Conservation (phyloP, 2,797 vertebrate species). For the Salmo trutta region DNA sequence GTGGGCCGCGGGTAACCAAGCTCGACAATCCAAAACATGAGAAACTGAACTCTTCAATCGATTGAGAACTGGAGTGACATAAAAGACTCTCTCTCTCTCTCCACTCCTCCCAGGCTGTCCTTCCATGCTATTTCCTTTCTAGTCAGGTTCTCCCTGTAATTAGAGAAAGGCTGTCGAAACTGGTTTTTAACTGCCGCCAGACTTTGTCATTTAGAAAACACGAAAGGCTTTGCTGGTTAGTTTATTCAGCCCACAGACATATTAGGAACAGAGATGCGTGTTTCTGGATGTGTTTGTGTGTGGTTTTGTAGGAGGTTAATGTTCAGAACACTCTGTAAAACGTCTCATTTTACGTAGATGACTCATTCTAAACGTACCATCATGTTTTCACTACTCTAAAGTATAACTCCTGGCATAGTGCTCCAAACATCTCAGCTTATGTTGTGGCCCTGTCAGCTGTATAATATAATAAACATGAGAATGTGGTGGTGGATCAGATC, state of each 20-base stretch:
- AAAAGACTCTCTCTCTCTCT: slow-evolving; percentile 30
- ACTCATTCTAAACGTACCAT: neutral
- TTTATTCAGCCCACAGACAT: slow-evolving; percentile 53
- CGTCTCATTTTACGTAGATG: neutral
- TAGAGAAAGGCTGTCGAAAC: slow-evolving; percentile 56
- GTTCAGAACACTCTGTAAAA: slow-evolving; percentile 7
- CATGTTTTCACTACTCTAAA: slow-evolving; percentile 1
- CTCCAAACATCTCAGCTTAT: neutral
- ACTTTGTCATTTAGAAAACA: slow-evolving; percentile 57
- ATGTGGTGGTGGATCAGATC: neutral
- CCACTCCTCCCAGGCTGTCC: slow-evolving; percentile 2
- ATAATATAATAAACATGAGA: neutral
- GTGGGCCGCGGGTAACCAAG: slow-evolving; percentile 11
- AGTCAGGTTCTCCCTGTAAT: slow-evolving; percentile 58
- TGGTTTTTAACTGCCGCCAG: slow-evolving; percentile 51
- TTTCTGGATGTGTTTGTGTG: slow-evolving; percentile 1
- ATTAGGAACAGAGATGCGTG: slow-evolving; percentile 39
- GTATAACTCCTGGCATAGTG: neutral
- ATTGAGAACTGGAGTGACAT: slow-evolving; percentile 50
- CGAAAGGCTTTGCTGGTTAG: slow-evolving; percentile 48
- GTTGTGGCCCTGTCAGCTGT: neutral
- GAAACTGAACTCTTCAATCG: slow-evolving; percentile 33
- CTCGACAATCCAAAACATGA: neutral
- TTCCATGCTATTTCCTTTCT: slow-evolving; percentile 43
- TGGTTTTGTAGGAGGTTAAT: slow-evolving; percentile 1